A percentile compares a stretch with the other conserved stretches of the same genome.
phyloP scores from a whole-genome alignment of 2,888 invertebrate species.

The Phalera bucephala region DNA sequence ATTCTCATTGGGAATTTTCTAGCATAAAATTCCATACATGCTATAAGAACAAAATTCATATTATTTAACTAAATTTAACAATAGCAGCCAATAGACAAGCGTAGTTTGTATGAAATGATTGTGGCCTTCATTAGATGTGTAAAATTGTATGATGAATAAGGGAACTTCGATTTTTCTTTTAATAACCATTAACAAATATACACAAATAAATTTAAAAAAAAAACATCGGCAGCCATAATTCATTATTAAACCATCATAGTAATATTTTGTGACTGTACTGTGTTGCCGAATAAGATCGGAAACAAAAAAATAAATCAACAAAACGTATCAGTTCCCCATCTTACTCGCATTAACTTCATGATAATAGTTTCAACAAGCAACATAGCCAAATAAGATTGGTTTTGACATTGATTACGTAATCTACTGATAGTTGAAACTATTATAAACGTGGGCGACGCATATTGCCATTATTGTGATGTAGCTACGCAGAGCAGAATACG shows the following conservation, averaged over 20 bases:
- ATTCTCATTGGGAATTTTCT: constrained; percentile 13
- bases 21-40: constrained; percentile 6
- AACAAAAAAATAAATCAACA: constrained; percentile 29
- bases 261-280: constrained; percentile 56
- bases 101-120: constrained; percentile 6
- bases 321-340: constrained; percentile 42
- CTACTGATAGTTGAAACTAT: constrained; percentile 20
- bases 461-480: constrained; percentile 32
- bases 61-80: neutral
- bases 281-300: constrained; percentile 48
- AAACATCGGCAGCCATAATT: neutral
- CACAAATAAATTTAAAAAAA: neutral
- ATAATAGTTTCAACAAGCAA: constrained; percentile 61
- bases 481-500: constrained; percentile 68
- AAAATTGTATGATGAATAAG: neutral
- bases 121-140: neutral
- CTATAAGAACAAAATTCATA: constrained; percentile 1
- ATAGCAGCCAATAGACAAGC: constrained; percentile 12
- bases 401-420: constrained; percentile 19
- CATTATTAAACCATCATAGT: constrained; percentile 3
- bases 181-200: neutral
- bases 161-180: neutral
- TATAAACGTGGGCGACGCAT: constrained; percentile 20
- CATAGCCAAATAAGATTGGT: constrained; percentile 12
- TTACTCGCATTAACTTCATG: constrained; percentile 37